Conservation (phyloP, 2,888 invertebrate genomes). For the Amaurobius ferox region DNA sequence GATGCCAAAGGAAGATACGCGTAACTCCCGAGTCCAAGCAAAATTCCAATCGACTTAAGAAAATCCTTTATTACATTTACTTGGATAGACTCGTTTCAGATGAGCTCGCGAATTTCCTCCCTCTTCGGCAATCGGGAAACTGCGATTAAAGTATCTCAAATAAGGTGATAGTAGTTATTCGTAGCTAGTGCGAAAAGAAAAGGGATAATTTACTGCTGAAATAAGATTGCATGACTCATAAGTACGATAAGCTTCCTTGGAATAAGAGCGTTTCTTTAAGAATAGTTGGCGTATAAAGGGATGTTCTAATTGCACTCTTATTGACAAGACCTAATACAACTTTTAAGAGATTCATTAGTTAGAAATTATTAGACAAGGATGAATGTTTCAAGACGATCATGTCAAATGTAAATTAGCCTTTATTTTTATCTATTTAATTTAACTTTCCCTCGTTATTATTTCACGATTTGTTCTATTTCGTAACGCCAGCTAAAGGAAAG, state of each 20-base stretch:
- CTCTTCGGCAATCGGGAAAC: neutral
- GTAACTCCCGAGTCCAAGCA: constrained; percentile 15
- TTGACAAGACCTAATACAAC: neutral
- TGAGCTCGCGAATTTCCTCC: neutral
- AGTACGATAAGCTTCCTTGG: neutral
- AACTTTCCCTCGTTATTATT: too few relatives aligned
- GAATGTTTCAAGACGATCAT: neutral
- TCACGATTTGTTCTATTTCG: too few relatives aligned
- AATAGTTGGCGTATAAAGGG: neutral
- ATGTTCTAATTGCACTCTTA: neutral
- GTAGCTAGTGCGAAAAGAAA: neutral
- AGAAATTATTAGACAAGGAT: neutral
- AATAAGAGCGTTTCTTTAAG: neutral
- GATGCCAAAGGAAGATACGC: constrained; percentile 39
- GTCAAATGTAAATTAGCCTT: neutral
- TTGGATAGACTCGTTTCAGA: neutral
- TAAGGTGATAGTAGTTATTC: constrained; percentile 9
- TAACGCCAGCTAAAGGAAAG: too few relatives aligned
- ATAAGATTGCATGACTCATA: constrained; percentile 10
- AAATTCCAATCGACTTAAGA: constrained; percentile 18
- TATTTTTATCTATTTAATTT: too few relatives aligned
- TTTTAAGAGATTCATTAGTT: neutral
- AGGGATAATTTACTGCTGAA: constrained; percentile 4
- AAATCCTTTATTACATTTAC: constrained; percentile 16
- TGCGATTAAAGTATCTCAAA: constrained; percentile 10